Base-by-base conservation (phyloP, 1,140 invertebrate genomes). In the Drosophila ananassae region DNA sequence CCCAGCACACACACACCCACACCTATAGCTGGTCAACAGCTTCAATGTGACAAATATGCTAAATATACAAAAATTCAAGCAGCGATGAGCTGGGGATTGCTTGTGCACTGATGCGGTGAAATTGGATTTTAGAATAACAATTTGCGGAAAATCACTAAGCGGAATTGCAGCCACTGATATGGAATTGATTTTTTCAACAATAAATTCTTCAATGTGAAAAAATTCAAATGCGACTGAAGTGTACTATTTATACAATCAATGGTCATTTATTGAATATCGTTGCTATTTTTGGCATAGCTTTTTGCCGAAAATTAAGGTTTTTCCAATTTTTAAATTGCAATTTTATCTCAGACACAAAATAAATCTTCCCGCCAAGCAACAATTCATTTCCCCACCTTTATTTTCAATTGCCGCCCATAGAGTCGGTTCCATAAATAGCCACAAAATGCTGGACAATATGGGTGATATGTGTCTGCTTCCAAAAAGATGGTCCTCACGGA, bases 391-490 rank as follows among this genome's bases (percentile, higher is more conserved):
- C 37, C 30, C 12, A 51, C 47, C 47, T 60, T 60, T 52, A 28
- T 32, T 60, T 72, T 72, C 68, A 72, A 72, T 72, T 72, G 55
- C 37, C 55, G 46, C 7, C 68, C 67, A 69, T 68, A 69, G 68
- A 68, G 52, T 68, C 30, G 41, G 32, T 25, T 2, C 67, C 67
- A 72, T 72, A 72, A 72, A 72, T 60, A 72, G 67, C 68, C 67
- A 57, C 68, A 71, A 57, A 71, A 69, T 71, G 67, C 48, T 69
- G 67, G 67, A 71, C 67, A 69, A 41, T 71, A 17, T 39, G 13
- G 22, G 13, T 28, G n/a, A 55, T 48, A 48, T 68, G 66, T 22
- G 57, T 41, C 44, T 41, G n/a, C 34, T 32, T 17, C 12, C 25
- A 47, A 64, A 57, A 28, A 48, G 52, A 69, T 71, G 67, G 41